Evolutionary conservation across 2,888 invertebrate species (phyloP), one percentile per base, ranked within the genome.

Genomic region (Ferdinandea cuprea): DNA sequence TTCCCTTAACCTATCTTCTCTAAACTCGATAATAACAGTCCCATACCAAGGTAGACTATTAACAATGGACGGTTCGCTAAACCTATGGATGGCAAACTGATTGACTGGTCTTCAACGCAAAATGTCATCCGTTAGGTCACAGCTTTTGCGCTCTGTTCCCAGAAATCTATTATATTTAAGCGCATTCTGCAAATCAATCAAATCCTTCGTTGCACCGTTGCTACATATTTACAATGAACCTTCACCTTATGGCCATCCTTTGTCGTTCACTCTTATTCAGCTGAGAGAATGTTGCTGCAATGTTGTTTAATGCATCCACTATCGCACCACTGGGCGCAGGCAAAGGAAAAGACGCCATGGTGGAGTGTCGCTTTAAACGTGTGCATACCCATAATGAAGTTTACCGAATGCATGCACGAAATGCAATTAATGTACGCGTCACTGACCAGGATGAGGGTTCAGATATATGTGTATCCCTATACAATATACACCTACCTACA

Each of bases 371-470:
- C 56, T 21, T 56, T 46, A 54, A 63, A 56, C 56, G 63, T 65
- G 46, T 40, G 56, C 65, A 19, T 28, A 30, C 21, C 35, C 65
- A 74, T 74, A 74, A 74, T 65, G 73, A 65, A 58, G 48, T 65
- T 74, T 74, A 50, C 65, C 65, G 65, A 73, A 73, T 56, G 73
- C 73, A 56, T 65, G 48, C 73, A 65, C 65, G 48, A 65, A 65
- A 56, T 74, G 48, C 21, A 74, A 74, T 74, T 65, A 65, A 58
- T 65, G 56, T 37, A 65, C 46, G 65, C 73, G 40, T 58, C 74
- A 74, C 48, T 42, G 56, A n/a, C 30, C 48, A 40, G 7, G 19
- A 37, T 25, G 46, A 61, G 44, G 28, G 46, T 54, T 44, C 25
- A 13, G 42, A 59, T 30, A 30, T 21, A 32, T 52, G 44, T 56